A percentile compares a stretch with the other conserved stretches of the same genome.
Evolutionary conservation across 1,140 invertebrate species (phyloP).

Genomic region (Leguminivora glycinivorella): DNA sequence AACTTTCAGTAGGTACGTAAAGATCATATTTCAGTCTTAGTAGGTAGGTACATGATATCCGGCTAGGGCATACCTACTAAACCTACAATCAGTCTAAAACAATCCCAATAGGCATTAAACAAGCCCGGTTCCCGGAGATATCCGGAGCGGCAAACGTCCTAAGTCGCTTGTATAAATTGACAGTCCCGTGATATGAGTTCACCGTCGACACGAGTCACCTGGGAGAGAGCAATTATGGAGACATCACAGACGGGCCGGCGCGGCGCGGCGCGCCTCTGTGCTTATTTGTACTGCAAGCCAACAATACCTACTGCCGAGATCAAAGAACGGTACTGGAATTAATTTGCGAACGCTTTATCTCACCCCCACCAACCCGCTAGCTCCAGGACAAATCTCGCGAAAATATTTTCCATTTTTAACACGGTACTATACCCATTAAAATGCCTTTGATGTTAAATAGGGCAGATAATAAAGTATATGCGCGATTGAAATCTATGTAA

Average conservation of each 20-base stretch:
- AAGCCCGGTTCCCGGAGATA: background rate
- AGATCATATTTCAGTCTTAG: no score
- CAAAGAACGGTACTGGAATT: constrained; percentile 59
- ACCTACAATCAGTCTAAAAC: no score
- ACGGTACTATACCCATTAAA: constrained; percentile 38
- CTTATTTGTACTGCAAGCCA: constrained; percentile 47
- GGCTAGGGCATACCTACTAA: no score
- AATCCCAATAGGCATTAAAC: background rate
- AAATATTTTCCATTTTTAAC: constrained; percentile 46
- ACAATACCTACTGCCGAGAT: constrained; percentile 40
- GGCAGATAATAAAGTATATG: constrained; percentile 20
- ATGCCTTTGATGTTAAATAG: constrained; percentile 40
- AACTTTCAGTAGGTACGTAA: no score
- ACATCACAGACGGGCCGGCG: constrained; percentile 34
- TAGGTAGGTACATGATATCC: no score
- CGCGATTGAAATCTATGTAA: background rate
- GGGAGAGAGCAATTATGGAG: constrained; percentile 40
- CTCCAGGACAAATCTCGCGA: constrained; percentile 38
- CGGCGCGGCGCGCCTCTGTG: constrained; percentile 31
- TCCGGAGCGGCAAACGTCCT: background rate
- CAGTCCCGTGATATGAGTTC: constrained; percentile 28
- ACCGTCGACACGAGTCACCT: constrained; percentile 32
- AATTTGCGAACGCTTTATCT: constrained; percentile 59
- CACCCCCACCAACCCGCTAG: constrained; percentile 36
- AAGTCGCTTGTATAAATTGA: constrained; percentile 25